Conservation (phyloP, 1,140 invertebrate genomes). For the Platyscapa corneri region DNA sequence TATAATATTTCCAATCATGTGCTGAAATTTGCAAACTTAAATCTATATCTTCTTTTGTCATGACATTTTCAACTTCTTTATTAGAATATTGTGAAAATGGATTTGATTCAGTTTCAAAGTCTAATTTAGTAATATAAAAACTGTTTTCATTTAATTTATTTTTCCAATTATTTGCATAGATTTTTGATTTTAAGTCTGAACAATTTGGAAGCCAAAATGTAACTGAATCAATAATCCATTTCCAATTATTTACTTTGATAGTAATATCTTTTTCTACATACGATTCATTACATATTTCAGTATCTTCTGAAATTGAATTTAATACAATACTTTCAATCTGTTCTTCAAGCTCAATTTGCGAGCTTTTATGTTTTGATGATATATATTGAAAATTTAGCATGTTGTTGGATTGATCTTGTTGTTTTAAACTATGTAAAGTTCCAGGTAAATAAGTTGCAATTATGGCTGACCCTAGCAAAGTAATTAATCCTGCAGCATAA, state of each 20-base stretch:
- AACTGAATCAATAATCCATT: conserved; percentile 73
- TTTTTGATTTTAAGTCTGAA: conserved; percentile 56
- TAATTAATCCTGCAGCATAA: conserved; percentile 83
- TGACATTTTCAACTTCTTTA: conserved; percentile 59
- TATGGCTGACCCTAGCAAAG: conserved; percentile 81
- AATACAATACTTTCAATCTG: conserved; percentile 44
- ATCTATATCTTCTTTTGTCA: conserved; percentile 62
- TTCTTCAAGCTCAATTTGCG: conserved; percentile 43
- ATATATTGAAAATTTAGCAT: conserved; percentile 14
- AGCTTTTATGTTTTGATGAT: conserved; percentile 13
- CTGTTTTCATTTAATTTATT: conserved; percentile 50
- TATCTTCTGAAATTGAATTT: conserved; percentile 27
- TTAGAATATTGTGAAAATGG: conserved; percentile 52
- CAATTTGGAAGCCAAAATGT: conserved; percentile 72
- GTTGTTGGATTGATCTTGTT: conserved; percentile 22
- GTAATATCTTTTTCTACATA: conserved; percentile 51
- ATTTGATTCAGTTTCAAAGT: conserved; percentile 44
- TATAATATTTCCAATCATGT: conserved; percentile 64
- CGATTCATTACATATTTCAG: conserved; percentile 49
- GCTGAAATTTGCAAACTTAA: conserved; percentile 58
- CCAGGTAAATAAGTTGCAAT: conserved; percentile 78
- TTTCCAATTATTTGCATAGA: conserved; percentile 23
- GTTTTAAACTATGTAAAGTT: conserved; percentile 57
- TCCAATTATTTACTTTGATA: conserved; percentile 60
- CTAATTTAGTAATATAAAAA: conserved; percentile 32